Conservation (phyloP, 2,797 vertebrate species). For the Pangasius larnaudii region DNA sequence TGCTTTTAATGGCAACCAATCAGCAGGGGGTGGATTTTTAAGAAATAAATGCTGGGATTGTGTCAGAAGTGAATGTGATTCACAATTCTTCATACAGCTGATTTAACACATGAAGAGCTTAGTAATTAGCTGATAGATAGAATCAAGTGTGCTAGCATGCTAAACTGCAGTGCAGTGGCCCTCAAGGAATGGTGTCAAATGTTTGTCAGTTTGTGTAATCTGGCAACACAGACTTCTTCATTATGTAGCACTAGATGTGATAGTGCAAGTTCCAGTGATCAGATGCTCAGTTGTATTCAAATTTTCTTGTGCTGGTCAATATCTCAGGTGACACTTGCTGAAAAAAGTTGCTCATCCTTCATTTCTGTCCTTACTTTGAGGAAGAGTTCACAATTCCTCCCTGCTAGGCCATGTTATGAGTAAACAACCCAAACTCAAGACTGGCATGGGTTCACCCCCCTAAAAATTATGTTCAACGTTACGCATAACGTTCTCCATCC, state of each 20-base stretch:
- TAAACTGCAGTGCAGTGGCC: constrained; percentile 12
- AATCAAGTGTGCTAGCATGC: background rate
- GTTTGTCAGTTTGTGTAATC: constrained; percentile 25
- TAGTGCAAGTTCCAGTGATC: background rate
- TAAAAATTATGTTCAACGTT: background rate
- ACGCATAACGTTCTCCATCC: background rate
- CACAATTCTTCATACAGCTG: background rate
- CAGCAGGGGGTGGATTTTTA: background rate
- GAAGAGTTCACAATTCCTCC: background rate
- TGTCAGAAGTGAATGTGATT: background rate
- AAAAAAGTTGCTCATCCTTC: background rate
- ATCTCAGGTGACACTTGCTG: background rate
- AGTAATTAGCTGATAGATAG: constrained; percentile 9
- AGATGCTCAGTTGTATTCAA: background rate
- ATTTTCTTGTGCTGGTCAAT: background rate
- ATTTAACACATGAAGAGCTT: background rate
- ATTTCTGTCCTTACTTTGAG: background rate
- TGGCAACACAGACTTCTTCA: constrained; percentile 13
- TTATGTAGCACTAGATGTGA: constrained; percentile 28
- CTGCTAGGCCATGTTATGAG: background rate
- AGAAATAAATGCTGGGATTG: background rate
- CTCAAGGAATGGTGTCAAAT: constrained; percentile 16
- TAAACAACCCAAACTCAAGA: background rate
- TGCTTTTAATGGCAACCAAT: background rate
- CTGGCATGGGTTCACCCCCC: background rate